Conservation (phyloP, 2,113 vertebrate species). For the Grantiella picta region DNA sequence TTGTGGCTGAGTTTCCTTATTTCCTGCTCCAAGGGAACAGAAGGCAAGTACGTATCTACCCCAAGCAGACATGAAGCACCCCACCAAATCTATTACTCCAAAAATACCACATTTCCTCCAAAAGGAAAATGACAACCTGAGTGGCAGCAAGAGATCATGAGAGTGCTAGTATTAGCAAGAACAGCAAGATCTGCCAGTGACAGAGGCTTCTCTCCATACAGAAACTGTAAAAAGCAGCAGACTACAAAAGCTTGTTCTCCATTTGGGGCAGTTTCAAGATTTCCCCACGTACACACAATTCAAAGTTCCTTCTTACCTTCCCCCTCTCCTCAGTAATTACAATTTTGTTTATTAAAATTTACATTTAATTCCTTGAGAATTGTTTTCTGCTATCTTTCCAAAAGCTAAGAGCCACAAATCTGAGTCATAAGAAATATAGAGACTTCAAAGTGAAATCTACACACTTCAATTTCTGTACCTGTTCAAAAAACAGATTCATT, state of each 20-base stretch:
- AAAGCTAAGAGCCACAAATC: slow-evolving; percentile 60
- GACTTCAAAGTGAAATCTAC: slow-evolving; percentile 62
- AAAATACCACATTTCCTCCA: neutral
- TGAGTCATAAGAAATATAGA: slow-evolving; percentile 46
- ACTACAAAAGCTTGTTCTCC: neutral
- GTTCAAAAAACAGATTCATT: slow-evolving; percentile 36
- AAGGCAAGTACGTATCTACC: neutral
- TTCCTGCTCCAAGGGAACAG: neutral
- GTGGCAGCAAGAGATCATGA: neutral
- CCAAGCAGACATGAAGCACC: neutral
- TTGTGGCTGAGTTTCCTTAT: neutral
- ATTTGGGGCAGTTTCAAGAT: slow-evolving; percentile 10
- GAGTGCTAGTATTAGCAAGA: neutral
- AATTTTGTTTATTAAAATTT: slow-evolving; percentile 39
- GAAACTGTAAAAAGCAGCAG: neutral
- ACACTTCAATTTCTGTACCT: slow-evolving; percentile 30
- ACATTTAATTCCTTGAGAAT: slow-evolving; percentile 10
- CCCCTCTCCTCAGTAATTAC: neutral
- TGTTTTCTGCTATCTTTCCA: slow-evolving; percentile 9
- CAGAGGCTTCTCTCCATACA: neutral
- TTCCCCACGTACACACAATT: neutral
- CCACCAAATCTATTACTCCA: neutral
- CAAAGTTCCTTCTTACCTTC: slow-evolving; percentile 13
- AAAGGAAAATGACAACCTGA: neutral
- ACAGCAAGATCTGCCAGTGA: neutral